Percentiles rank a stretch among this genome's conserved stretches.
phyloP scores from a whole-genome alignment of 2,888 invertebrate species.

The Deilephila porcellus region DNA sequence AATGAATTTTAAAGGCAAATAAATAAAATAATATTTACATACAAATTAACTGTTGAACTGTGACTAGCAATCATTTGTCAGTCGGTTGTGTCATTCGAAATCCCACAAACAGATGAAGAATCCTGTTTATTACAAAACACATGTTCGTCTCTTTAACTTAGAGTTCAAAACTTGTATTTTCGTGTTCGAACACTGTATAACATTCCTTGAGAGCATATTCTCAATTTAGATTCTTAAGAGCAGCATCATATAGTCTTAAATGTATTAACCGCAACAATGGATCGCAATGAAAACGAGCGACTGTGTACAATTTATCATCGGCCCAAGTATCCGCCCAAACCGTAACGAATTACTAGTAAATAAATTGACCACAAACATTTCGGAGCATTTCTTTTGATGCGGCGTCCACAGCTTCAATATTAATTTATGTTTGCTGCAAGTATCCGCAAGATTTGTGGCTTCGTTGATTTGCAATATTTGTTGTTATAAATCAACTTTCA shows the following conservation, averaged over 20 bases:
- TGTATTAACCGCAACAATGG: slow-evolving; percentile 38
- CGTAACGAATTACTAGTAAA: slow-evolving; percentile 82
- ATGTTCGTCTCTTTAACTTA: slow-evolving; percentile 48
- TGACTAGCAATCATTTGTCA: slow-evolving; percentile 80
- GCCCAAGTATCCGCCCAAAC: slow-evolving; percentile 81
- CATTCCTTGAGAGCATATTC: slow-evolving; percentile 29
- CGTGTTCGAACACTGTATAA: not conserved
- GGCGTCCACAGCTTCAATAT: slow-evolving; percentile 58
- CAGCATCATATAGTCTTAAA: slow-evolving; percentile 48
- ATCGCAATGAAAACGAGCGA: slow-evolving; percentile 69
- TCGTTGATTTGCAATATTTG: slow-evolving; percentile 48
- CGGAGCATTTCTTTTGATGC: slow-evolving; percentile 72
- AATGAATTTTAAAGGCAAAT: slow-evolving; percentile 51
- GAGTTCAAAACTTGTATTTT: slow-evolving; percentile 53
- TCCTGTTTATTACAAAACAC: slow-evolving; percentile 50
- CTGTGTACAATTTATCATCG: slow-evolving; percentile 79
- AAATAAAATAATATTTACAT: slow-evolving; percentile 69
- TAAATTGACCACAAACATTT: slow-evolving; percentile 82
- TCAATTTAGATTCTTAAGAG: slow-evolving; percentile 47
- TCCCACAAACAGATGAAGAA: slow-evolving; percentile 52
- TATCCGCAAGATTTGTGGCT: slow-evolving; percentile 47
- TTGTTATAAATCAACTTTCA: slow-evolving; percentile 43
- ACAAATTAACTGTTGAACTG: slow-evolving; percentile 80
- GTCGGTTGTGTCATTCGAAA: slow-evolving; percentile 75
- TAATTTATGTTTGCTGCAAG: slow-evolving; percentile 60